These are phyloP conservation scores for Lytechinus variegatus DNA, from an alignment of 35 echinoderm and acorn worm species.

Conservation along the genomic window DNA sequence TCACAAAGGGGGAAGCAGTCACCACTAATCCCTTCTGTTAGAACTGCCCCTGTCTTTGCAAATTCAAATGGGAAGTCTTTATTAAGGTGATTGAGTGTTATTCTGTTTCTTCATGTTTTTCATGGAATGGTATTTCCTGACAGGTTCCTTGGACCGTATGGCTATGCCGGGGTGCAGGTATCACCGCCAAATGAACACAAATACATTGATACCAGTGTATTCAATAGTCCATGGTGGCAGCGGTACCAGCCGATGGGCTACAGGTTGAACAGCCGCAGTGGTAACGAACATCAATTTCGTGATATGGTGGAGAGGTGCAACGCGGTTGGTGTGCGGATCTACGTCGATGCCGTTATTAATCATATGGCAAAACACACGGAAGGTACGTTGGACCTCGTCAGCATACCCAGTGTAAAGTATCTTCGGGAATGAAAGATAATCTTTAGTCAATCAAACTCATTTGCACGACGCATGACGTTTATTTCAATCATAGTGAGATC, in stretches of 20 bases:
- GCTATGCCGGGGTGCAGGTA: slow-evolving; percentile 78
- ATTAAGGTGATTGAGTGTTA: too few relatives aligned
- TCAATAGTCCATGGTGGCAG: slow-evolving; percentile 61
- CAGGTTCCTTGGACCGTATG: slow-evolving; percentile 78
- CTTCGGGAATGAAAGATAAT: neutral
- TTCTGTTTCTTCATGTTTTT: too few relatives aligned
- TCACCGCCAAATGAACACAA: slow-evolving; percentile 76
- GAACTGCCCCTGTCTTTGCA: too few relatives aligned
- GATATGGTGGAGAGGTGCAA: slow-evolving; percentile 78
- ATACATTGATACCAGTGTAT: neutral
- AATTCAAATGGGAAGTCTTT: too few relatives aligned
- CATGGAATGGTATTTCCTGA: slow-evolving; percentile 27
- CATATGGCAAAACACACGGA: slow-evolving; percentile 64
- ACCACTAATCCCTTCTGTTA: too few relatives aligned
- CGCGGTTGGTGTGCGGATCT: slow-evolving; percentile 71
- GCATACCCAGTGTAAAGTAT: neutral
- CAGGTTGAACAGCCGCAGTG: slow-evolving; percentile 56
- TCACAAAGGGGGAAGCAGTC: too few relatives aligned
- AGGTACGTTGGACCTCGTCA: neutral
- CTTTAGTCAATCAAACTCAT: neutral
- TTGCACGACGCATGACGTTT: neutral
- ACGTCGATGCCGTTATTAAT: slow-evolving; percentile 75
- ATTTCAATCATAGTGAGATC: neutral
- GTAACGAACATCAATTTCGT: slow-evolving; percentile 48
- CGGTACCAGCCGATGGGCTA: slow-evolving; percentile 76